These are phyloP conservation scores for Platynereis dumerilii DNA, from an alignment of 2,888 invertebrate species.

Conservation along the genomic window DNA sequence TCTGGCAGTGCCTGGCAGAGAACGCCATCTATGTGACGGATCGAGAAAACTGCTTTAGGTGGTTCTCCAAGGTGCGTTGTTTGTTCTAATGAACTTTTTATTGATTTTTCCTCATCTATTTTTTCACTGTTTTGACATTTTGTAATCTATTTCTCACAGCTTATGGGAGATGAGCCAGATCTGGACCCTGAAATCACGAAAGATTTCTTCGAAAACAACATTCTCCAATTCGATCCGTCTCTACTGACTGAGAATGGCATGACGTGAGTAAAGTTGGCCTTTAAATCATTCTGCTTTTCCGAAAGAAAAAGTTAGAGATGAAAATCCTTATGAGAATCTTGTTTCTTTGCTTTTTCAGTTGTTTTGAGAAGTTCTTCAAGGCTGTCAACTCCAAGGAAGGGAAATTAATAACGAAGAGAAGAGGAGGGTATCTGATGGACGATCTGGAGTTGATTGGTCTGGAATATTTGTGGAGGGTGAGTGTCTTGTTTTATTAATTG, in stretches of 20 bases:
- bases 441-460: constrained; percentile 94
- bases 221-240: constrained; percentile 88
- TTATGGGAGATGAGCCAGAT: constrained; percentile 84
- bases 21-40: constrained; percentile 90
- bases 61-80: constrained; percentile 82
- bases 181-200: constrained; percentile 93
- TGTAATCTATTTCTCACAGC: constrained; percentile 40
- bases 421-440: constrained; percentile 79
- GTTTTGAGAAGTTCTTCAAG: constrained; percentile 85
- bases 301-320: background rate
- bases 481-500: too few relatives aligned
- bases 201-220: constrained; percentile 94
- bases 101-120: too few relatives aligned
- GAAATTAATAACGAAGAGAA: constrained; percentile 84
- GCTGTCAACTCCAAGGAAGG: constrained; percentile 94
- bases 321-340: too few relatives aligned
- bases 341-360: constrained; percentile 45
- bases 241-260: constrained; percentile 93
- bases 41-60: constrained; percentile 95
- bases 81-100: too few relatives aligned
- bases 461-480: constrained; percentile 93
- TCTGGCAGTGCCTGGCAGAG: constrained; percentile 95
- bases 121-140: background rate
- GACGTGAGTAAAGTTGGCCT: constrained; percentile 70
- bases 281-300: background rate